Percentiles rank a stretch among this genome's conserved stretches.
Evolutionary conservation across 2,888 invertebrate genomes (phyloP).

Genomic region (Ennomos erosarius): DNA sequence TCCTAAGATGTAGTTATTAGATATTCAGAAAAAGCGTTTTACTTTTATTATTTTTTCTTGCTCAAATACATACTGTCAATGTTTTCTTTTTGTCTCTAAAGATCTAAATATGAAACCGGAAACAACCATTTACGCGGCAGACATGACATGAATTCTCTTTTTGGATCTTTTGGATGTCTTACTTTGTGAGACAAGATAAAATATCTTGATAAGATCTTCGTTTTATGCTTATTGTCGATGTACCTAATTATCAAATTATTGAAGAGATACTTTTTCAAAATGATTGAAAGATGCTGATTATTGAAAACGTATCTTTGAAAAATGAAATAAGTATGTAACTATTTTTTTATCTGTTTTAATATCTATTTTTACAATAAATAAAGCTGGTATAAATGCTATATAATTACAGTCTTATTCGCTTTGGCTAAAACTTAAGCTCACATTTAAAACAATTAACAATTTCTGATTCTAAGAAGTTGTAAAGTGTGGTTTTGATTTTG

Average conservation of each 20-base stretch:
- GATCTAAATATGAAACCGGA: conserved; percentile 44
- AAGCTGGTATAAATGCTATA: too few species aligned
- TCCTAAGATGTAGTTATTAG: too few species aligned
- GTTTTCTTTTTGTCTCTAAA: conserved; percentile 1
- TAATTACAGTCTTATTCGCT: too few species aligned
- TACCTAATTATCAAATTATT: not conserved
- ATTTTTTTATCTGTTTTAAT: too few species aligned
- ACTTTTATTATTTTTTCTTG: too few species aligned
- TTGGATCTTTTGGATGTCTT: conserved; percentile 4
- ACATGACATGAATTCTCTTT: conserved; percentile 17
- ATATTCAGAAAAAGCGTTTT: too few species aligned
- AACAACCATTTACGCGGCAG: conserved; percentile 37
- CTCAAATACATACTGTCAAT: not conserved
- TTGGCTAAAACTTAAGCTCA: too few species aligned
- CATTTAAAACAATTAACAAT: too few species aligned
- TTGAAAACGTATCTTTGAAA: too few species aligned
- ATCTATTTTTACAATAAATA: too few species aligned
- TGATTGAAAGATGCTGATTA: not conserved
- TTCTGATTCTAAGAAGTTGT: not conserved
- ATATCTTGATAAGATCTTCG: not conserved
- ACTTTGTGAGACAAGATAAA: conserved; percentile 2
- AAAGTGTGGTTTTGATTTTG: conserved; percentile 32
- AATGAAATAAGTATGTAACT: too few species aligned
- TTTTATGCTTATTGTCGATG: not conserved
- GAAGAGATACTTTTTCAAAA: too few species aligned